Evolutionary conservation across 2,888 invertebrate species (phyloP), one percentile per base, ranked within the genome.

Genomic region (Plebejus anna): DNA sequence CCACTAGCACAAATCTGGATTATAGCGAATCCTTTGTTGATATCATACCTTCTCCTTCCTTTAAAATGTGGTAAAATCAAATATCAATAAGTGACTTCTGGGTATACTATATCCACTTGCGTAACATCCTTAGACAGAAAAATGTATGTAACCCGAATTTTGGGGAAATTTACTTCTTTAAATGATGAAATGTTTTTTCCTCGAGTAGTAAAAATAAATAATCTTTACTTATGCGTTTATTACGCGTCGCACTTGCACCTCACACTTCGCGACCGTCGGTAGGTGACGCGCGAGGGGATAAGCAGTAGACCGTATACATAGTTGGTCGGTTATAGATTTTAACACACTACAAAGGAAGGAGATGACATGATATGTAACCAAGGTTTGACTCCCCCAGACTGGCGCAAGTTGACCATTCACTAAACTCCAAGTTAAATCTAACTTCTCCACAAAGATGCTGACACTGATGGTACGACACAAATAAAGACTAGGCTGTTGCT

Each of bases 401-500:
- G 16, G 55, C 16, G 55, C 13, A 55, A 55, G 55, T 55, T 16
- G 16, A 55, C 55, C 16, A 79, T 76, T n/a, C 47, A 59, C 76
- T 76, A 76, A 76, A 42, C 16, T 72, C 59, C 61, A 77, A 75
- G 47, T 66, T 76, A 13, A 47, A 55, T 55, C 66, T 70, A 42
- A 70, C 70, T 72, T 72, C 38, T 32, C 70, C 36, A 76, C 72
- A 75, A 61, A 47, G 75, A 75, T 73, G 71, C 55, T 42, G 55
- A 70, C 36, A 73, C 81, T 66, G 66, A 84, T 81, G 84, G 84
- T 82, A 85, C 76, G 55, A 72, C 57, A 73, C 38, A 42, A 13
- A 72, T 59, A 73, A 51, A 42, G 22, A 38, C 28, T 16, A 51
- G 38, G 47, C n/a, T 75, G 42, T 89, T 75, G 47, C 89, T 85